A percentile compares a stretch with the other conserved stretches of the same genome.
These are phyloP conservation scores for Doryteuthis pealeii DNA, from an alignment of 1,140 invertebrate genomes.

Conservation along the genomic window DNA sequence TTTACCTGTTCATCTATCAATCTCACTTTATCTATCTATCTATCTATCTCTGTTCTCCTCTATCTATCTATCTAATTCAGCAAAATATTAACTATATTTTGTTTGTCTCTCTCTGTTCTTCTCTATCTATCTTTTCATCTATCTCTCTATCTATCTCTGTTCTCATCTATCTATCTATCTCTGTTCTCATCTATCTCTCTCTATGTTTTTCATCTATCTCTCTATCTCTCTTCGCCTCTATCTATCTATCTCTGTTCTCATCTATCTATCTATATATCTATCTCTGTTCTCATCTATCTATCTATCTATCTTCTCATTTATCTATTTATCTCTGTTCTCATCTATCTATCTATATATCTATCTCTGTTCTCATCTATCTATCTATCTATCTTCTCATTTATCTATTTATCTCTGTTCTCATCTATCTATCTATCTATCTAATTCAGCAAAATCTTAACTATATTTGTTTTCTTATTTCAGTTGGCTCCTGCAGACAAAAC, in stretches of 20 bases:
- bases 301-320: too few species aligned
- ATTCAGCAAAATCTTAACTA: too few species aligned
- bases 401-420: background rate
- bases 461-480: conserved; percentile 33
- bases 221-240: too few species aligned
- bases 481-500: conserved; percentile 59
- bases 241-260: background rate
- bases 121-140: background rate
- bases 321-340: background rate
- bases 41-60: background rate
- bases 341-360: background rate
- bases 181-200: conserved; percentile 1
- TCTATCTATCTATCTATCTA: background rate
- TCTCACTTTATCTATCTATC: too few species aligned
- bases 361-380: background rate
- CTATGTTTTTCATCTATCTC: background rate
- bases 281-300: background rate
- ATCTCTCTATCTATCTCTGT: conserved; percentile 1
- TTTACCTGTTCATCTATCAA: background rate
- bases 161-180: background rate
- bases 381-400: too few species aligned
- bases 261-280: background rate
- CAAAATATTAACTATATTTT: too few species aligned
- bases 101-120: background rate
- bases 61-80: too few species aligned